Conservation (phyloP, 2,888 invertebrate species). For the Mechanitis messenoides region DNA sequence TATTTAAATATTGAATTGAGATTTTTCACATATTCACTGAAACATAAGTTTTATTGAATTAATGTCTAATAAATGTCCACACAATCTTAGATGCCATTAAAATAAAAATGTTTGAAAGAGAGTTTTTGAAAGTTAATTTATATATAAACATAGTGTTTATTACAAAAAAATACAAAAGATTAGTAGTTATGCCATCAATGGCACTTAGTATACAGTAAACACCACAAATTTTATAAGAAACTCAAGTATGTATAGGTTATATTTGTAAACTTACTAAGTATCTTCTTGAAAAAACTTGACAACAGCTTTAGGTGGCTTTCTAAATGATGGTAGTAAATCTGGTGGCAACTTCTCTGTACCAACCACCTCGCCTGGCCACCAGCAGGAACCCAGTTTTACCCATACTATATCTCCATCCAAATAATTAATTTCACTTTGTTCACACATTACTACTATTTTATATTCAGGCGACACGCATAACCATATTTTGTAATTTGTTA, state of each 20-base stretch:
- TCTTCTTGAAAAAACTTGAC: constrained; percentile 92
- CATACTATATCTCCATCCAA: constrained; percentile 88
- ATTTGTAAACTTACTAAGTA: constrained; percentile 81
- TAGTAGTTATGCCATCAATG: background rate
- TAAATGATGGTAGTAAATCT: constrained; percentile 79
- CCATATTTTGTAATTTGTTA: constrained; percentile 66
- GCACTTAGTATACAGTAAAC: background rate
- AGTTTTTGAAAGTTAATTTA: no score
- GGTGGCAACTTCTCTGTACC: constrained; percentile 79
- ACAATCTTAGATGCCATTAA: no score
- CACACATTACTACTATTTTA: constrained; percentile 78
- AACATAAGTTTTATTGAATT: constrained; percentile 45
- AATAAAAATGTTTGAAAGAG: no score
- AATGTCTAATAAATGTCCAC: background rate
- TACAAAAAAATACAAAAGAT: background rate
- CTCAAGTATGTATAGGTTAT: constrained; percentile 19
- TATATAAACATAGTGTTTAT: no score
- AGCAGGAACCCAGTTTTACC: constrained; percentile 87
- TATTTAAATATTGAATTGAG: constrained; percentile 84
- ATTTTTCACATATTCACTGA: constrained; percentile 87
- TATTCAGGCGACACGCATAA: constrained; percentile 66
- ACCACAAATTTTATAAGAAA: background rate
- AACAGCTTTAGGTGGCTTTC: constrained; percentile 85
- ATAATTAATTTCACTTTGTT: constrained; percentile 81
- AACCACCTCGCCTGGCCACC: constrained; percentile 92